Conservation (phyloP, 2,113 vertebrate species). For the Peromyscus polionotus region DNA sequence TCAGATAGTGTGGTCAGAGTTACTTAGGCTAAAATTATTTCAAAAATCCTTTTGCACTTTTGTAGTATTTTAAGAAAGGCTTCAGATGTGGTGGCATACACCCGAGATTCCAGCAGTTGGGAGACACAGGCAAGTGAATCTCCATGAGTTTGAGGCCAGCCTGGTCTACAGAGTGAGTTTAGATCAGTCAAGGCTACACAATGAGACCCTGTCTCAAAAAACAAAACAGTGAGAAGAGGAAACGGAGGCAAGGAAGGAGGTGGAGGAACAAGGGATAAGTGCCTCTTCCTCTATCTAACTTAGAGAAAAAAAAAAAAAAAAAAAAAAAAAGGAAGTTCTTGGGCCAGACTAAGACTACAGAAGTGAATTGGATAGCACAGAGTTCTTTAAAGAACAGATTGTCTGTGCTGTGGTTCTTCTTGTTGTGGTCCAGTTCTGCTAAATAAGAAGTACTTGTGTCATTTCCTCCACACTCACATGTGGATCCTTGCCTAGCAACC, state of each 20-base stretch:
- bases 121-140: background rate
- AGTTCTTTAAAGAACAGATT: constrained; percentile 39
- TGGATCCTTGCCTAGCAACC: background rate
- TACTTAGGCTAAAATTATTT: background rate
- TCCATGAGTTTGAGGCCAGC: background rate
- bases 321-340: constrained; percentile 68
- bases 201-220: background rate
- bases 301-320: background rate
- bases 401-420: background rate
- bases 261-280: background rate
- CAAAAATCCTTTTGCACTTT: constrained; percentile 3
- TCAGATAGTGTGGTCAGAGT: background rate
- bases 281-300: constrained; percentile 48
- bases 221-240: background rate
- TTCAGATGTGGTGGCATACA: background rate
- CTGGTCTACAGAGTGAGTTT: background rate
- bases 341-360: constrained; percentile 25
- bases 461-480: constrained; percentile 37
- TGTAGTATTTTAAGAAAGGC: background rate
- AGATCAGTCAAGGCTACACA: background rate
- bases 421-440: background rate
- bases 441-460: constrained; percentile 1
- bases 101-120: background rate
- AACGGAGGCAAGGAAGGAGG: background rate
- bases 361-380: constrained; percentile 44